Evolutionary conservation across 2,113 vertebrate species (phyloP).

Genomic region (Astatoreochromis straeleni): DNA sequence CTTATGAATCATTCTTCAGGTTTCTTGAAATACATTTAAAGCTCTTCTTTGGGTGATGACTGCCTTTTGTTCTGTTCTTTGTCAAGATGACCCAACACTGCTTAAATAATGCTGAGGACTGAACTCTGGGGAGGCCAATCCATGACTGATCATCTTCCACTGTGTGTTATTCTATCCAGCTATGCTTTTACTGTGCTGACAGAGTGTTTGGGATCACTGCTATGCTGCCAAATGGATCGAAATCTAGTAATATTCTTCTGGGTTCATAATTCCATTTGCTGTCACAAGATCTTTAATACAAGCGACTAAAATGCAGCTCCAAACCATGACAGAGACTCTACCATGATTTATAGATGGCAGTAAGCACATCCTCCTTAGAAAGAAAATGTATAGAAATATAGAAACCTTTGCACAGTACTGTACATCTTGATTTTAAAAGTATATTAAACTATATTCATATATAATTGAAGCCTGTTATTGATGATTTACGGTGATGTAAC

Average conservation of each 20-base stretch:
- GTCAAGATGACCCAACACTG: not conserved
- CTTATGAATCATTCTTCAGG: not conserved
- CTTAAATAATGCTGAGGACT: not conserved
- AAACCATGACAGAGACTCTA: not conserved
- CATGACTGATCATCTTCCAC: not conserved
- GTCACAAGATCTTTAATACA: not conserved
- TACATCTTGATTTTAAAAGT: not conserved
- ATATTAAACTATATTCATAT: not conserved
- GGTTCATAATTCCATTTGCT: not conserved
- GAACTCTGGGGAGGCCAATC: not conserved
- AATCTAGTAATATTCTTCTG: not conserved
- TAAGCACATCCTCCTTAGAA: not conserved
- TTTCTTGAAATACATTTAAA: not conserved
- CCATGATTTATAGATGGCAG: not conserved
- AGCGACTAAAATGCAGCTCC: not conserved
- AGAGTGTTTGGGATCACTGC: not conserved
- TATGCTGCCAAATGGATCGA: not conserved
- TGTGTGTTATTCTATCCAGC: not conserved
- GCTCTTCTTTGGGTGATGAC: not conserved
- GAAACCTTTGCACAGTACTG: not conserved
- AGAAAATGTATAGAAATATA: not conserved
- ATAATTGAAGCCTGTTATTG: not conserved
- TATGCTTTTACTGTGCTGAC: not conserved
- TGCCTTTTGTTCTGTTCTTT: not conserved
- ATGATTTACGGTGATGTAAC: not conserved